Base-by-base conservation (phyloP, 2,888 invertebrate species). In the Tenodera sinensis region DNA sequence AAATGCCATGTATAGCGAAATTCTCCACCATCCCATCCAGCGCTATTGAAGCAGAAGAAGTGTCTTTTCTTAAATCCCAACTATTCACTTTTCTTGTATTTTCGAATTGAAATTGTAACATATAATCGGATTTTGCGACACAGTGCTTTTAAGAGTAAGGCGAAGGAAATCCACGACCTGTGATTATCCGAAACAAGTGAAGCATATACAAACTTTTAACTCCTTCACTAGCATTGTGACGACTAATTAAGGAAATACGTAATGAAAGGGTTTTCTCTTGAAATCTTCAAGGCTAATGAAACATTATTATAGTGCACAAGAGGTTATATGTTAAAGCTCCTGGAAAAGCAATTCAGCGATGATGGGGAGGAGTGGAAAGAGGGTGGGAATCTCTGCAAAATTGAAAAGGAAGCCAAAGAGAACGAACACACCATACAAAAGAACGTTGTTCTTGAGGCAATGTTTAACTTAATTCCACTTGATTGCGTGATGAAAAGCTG, bases 241-340 rank as follows among this genome's bases (percentile, higher is more conserved):
- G 81, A 86, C 86, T 86, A 86, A 86, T 86, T 86, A 71, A 71
- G 81, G 81, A 86, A 85, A 8, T 71, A 25, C 81, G 30, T 86
- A 86, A 86, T 86, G 86, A 86, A 86, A 86, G 86, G 81, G 81
- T 28, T 28, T 81, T 30, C 81, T 28, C 86, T 28, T 81, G 71
- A 86, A 28, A 86, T 86, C 86, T 86, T 86, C 47, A 28, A 86
- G 81, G 54, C 86, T 86, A 86, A 86, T 71, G 86, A 81, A 86
- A 86, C 86, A 81, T 86, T 86, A 86, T 86, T 54, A 86, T 28
- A 86, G 71, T 71, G 47, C 54, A 71, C 54, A 71, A 71, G 54
- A 71, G 54, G 54, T 71, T 71, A 71, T 71, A 71, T 71, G 54
- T 71, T 71, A 71, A 71, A 71, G 54, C 54, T 54, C 15, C 54